Conservation (phyloP, 2,888 invertebrate species). For the Tiphia femorata region DNA sequence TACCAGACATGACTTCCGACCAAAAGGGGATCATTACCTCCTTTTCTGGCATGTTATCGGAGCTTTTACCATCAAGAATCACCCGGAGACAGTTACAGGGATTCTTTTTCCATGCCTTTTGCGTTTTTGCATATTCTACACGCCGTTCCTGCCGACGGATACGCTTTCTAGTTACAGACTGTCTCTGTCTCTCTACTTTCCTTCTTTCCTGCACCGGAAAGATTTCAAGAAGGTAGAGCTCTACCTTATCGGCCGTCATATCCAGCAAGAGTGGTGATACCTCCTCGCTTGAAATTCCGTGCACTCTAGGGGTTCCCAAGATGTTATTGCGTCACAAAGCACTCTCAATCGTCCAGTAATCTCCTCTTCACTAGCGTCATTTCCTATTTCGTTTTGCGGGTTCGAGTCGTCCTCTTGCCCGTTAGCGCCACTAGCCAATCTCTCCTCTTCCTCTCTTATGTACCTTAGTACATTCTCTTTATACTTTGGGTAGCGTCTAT, state of each 20-base stretch:
- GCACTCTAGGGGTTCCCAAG: not conserved
- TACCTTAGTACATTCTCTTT: not conserved
- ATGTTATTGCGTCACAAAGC: too few relatives aligned
- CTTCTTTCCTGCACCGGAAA: too few relatives aligned
- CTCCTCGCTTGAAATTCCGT: too few relatives aligned
- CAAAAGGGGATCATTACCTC: slow-evolving; percentile 20
- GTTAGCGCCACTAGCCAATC: too few relatives aligned
- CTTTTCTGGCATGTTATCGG: not conserved
- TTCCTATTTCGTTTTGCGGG: too few relatives aligned
- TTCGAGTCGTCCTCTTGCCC: too few relatives aligned
- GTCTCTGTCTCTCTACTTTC: not conserved
- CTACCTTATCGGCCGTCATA: too few relatives aligned
- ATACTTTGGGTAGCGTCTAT: slow-evolving; percentile 64
- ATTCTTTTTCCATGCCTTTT: slow-evolving; percentile 25
- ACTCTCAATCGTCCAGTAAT: too few relatives aligned
- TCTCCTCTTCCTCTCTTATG: not conserved
- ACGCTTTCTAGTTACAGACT: not conserved
- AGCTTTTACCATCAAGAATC: slow-evolving; percentile 9
- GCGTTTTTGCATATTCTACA: slow-evolving; percentile 16
- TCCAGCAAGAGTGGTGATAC: too few relatives aligned
- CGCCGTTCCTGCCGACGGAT: slow-evolving; percentile 6
- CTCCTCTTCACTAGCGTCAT: too few relatives aligned
- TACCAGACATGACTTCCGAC: slow-evolving; percentile 14
- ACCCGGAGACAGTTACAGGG: slow-evolving; percentile 16
- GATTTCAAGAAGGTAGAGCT: not conserved